Evolutionary conservation across 53 echinoderm and acorn worm species (phyloP).

Genomic region (Patiria pectinifera): DNA sequence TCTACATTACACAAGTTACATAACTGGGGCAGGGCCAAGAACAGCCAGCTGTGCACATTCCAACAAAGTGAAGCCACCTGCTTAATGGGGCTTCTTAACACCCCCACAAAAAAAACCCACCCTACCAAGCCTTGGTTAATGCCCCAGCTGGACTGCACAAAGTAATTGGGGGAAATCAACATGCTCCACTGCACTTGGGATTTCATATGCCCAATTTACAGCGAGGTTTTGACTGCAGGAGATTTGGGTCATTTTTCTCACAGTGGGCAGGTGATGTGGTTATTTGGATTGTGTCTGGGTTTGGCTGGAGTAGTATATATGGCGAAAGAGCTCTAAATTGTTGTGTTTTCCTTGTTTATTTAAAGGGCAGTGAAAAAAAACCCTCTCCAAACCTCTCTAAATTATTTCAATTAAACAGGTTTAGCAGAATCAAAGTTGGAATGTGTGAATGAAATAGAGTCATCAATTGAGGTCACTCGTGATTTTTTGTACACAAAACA

Average conservation of each 20-base stretch:
- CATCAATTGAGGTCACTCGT: too few species aligned
- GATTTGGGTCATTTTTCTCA: background rate
- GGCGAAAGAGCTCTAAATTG: background rate
- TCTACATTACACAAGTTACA: slow-evolving; percentile 38
- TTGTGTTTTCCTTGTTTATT: background rate
- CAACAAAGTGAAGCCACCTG: background rate
- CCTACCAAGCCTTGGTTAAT: background rate
- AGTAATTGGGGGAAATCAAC: background rate
- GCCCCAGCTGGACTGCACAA: background rate
- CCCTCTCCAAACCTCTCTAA: too few species aligned
- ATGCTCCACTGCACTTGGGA: background rate
- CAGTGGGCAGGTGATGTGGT: background rate
- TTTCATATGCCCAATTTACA: slow-evolving; percentile 13
- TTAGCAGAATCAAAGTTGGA: too few species aligned
- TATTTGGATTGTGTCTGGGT: slow-evolving; percentile 12
- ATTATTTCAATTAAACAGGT: too few species aligned
- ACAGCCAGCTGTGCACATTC: slow-evolving; percentile 38
- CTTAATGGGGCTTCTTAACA: background rate
- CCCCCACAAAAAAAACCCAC: background rate
- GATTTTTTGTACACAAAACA: too few species aligned
- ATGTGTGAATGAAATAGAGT: too few species aligned
- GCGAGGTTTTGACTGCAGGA: background rate
- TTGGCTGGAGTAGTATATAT: background rate
- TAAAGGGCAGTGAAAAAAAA: too few species aligned
- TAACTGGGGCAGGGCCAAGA: background rate